phyloP scores from a whole-genome alignment of 2,797 vertebrate species.

The Pseudopleuronectes americanus region DNA sequence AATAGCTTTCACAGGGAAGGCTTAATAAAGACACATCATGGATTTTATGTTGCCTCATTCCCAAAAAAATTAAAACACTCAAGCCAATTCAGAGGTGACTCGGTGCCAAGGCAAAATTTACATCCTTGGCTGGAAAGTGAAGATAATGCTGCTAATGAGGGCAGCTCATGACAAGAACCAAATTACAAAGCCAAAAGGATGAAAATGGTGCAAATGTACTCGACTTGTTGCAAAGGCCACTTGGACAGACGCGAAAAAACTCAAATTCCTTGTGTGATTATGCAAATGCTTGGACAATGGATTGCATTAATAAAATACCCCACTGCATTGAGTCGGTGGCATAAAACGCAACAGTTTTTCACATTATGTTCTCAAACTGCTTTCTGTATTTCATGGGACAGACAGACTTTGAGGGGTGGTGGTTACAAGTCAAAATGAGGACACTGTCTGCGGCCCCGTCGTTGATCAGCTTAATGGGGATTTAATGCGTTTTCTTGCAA shows the following conservation, averaged over 20 bases:
- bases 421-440: conserved; percentile 65
- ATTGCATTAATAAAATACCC: conserved; percentile 34
- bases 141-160: conserved; percentile 75
- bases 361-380: conserved; percentile 34
- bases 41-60: conserved; percentile 68
- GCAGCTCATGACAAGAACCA: conserved; percentile 64
- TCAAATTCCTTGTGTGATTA: conserved; percentile 43
- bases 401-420: conserved; percentile 42
- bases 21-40: conserved; percentile 58
- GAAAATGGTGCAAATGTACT: conserved; percentile 47
- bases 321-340: conserved; percentile 12
- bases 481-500: conserved; percentile 73
- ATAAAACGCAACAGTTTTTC: conserved; percentile 30
- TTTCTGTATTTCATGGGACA: conserved; percentile 34
- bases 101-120: conserved; percentile 65
- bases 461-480: conserved; percentile 78
- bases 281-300: conserved; percentile 42
- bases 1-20: conserved; percentile 48
- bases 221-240: conserved; percentile 51
- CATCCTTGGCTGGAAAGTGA: conserved; percentile 65
- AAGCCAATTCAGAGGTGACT: conserved; percentile 62
- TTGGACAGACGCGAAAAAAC: conserved; percentile 45
- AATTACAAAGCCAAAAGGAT: conserved; percentile 65
- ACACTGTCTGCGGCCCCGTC: conserved; percentile 53
- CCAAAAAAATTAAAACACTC: conserved; percentile 64